Conservation (phyloP, 2,113 vertebrate species). For the Brevimyrus niger region DNA sequence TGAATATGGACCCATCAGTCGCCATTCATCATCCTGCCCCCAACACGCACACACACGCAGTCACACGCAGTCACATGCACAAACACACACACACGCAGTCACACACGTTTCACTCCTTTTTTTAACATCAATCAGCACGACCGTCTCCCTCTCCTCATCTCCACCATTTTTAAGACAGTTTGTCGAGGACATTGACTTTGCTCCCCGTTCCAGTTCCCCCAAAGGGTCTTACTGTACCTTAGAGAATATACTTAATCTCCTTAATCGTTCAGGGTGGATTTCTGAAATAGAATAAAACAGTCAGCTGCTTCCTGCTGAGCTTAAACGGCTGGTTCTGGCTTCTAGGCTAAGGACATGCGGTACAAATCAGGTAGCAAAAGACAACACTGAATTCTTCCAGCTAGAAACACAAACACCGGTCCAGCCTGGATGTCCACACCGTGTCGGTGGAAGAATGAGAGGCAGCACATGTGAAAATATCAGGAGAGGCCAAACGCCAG, state of each 20-base stretch:
- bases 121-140: not conserved
- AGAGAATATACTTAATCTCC: not conserved
- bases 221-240: not conserved
- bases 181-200: not conserved
- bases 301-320: not conserved
- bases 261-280: not conserved
- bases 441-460: not conserved
- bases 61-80: not conserved
- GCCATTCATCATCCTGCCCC: not conserved
- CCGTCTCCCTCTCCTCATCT: not conserved
- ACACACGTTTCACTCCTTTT: not conserved
- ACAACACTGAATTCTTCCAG: not conserved
- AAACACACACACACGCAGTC: not conserved
- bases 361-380: not conserved
- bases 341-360: not conserved
- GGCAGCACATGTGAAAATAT: not conserved
- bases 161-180: not conserved
- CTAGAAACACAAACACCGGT: not conserved
- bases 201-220: not conserved
- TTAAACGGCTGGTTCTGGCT: not conserved
- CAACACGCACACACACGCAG: not conserved
- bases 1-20: not conserved
- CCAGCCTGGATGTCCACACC: not conserved
- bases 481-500: not conserved
- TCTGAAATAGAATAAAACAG: not conserved